phyloP scores from a whole-genome alignment of 2,113 vertebrate species.

The Lamprologus ornatipinnis region DNA sequence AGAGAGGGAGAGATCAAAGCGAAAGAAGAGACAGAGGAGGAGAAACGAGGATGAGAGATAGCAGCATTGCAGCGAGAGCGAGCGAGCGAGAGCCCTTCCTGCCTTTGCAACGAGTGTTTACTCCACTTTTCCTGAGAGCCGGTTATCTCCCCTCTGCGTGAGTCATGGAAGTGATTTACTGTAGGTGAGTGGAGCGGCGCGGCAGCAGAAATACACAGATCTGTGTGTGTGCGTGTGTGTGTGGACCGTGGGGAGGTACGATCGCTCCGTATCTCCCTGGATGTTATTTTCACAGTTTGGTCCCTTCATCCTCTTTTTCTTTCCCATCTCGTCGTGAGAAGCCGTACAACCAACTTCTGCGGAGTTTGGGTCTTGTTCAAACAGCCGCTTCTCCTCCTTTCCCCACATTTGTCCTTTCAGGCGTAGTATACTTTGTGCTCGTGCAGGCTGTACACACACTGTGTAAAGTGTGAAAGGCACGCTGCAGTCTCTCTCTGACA shows the following conservation, averaged over 20 bases:
- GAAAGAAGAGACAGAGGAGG: constrained; percentile 20
- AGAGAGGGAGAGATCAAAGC: constrained; percentile 34
- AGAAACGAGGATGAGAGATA: constrained; percentile 34
- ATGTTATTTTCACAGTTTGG: not conserved
- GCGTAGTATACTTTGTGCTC: not conserved
- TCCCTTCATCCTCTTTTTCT: not conserved
- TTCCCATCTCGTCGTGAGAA: not conserved
- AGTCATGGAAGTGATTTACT: constrained; percentile 51
- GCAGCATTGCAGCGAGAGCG: constrained; percentile 26
- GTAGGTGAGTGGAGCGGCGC: constrained; percentile 19
- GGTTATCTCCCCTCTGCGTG: constrained; percentile 13
- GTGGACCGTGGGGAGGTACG: constrained; percentile 30
- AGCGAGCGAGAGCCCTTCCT: constrained; percentile 4
- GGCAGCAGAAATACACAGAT: not conserved
- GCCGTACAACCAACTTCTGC: constrained; percentile 33
- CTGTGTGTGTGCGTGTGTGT: not conserved
- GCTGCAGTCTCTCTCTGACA: constrained; percentile 3
- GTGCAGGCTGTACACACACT: not conserved
- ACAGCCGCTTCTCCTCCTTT: not conserved
- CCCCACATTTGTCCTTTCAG: not conserved
- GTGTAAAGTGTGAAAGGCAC: not conserved
- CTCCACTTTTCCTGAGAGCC: constrained; percentile 38
- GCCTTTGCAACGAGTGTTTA: constrained; percentile 9
- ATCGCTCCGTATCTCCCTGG: not conserved
- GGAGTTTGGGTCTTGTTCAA: constrained; percentile 15